A percentile compares a stretch with the other conserved stretches of the same genome.
These are phyloP conservation scores for Aldabrachelys gigantea DNA, from an alignment of 2,113 vertebrate species.

Conservation along the genomic window DNA sequence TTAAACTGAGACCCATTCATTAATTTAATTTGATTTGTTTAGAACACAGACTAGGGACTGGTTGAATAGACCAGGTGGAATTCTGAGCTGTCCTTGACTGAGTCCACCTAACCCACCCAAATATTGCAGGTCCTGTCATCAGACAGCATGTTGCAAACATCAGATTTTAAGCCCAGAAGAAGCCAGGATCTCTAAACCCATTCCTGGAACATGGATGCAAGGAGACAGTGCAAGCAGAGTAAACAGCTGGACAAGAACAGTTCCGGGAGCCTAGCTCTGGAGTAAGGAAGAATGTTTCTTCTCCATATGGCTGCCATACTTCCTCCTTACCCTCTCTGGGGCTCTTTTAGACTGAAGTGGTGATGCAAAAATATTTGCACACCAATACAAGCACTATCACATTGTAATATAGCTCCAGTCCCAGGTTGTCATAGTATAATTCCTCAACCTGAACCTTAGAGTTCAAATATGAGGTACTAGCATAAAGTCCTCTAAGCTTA, in stretches of 20 bases:
- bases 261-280: background rate
- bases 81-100: background rate
- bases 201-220: background rate
- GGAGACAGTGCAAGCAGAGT: background rate
- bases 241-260: background rate
- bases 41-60: background rate
- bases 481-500: too few species aligned
- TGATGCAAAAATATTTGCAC: accelerated
- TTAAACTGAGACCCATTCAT: background rate
- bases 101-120: background rate
- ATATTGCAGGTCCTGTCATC: background rate
- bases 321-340: background rate
- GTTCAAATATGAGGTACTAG: too few species aligned
- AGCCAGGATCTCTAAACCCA: background rate
- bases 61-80: background rate
- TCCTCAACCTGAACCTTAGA: too few species aligned
- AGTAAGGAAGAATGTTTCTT: background rate
- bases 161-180: background rate
- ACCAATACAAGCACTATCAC: background rate
- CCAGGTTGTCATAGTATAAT: too few species aligned
- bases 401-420: accelerated
- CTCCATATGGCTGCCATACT: background rate
- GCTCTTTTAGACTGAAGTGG: background rate
- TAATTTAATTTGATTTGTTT: background rate
- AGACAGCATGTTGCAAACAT: background rate